Base-by-base conservation (phyloP, 1,140 invertebrate species). In the Nautilus pompilius region DNA sequence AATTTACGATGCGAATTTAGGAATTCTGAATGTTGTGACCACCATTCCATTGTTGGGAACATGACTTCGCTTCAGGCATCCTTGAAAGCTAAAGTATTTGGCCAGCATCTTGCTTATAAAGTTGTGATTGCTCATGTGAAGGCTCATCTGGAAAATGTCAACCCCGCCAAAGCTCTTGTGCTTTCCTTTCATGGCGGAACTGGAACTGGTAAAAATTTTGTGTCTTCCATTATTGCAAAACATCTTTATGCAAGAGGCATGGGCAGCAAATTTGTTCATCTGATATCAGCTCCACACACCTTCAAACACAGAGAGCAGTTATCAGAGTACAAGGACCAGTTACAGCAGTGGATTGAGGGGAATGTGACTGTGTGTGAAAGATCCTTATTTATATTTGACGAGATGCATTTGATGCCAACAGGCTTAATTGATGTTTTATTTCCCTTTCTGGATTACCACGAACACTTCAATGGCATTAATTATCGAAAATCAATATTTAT, bases 351-450 rank as follows among this genome's bases (percentile, higher is more conserved):
- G 74, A 87, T 95, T 46, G 80, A 84, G 65, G 78, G 78, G 0
- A 86, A 87, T 72, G 85, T 96, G 6, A 80, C 79, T 36, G 70
- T 77, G 8, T 99, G 96, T 84, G 84, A 86, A 10, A 83, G 85
- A 54, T 90, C 92, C 0, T 70, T 98, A 32, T 97, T 99, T 79
- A 90, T 99, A 66, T 97, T 99, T 85, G 96, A 99, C 85, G 96
- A 99, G 86, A 90, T 98, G 6, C 93, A 99, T 79, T 95, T 96
- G 81, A 93, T 98, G 87, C 91, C 93, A 6, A 76, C 86, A 22
- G 89, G 89, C 17, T 76, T 97, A 13, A 85, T 99, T 20, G 91
- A 98, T 81, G 86, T 86, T 15, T 85, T 99, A 24, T 91, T 91
- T 77, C 91, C 94, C 15, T 90, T 95, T 78, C 76, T 97, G n/a